Evolutionary conservation across 2,113 vertebrate genomes (phyloP), one percentile per base, ranked within the genome.

Genomic region (Vanacampus margaritifer): DNA sequence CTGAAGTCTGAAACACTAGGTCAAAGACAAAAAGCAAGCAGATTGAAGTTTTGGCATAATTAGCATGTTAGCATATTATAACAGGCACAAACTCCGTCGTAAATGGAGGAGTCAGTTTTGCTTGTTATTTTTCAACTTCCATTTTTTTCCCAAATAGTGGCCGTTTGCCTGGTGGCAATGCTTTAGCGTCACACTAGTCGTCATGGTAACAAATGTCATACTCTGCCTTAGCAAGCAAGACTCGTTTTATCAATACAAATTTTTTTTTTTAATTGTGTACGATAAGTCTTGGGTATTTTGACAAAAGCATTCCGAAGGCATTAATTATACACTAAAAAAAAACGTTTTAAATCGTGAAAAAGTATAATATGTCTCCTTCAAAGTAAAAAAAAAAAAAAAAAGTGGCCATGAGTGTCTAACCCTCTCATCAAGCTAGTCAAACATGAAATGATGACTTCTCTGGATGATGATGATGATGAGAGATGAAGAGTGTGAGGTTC

Each of bases 401-500:
- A 32, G 12, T 62, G 5, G 16, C 14, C 28, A 2, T 50, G 80
- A 78, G 79, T 79, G 84, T 85, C 79, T 71, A 87, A 87, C 84
- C 79, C 76, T 71, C 69, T 78, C 19, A 2, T 74, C 21, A 56
- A 32, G 72, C 50, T 67, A 54, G 68, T 73, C 46, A 60, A 35
- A 72, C 16, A 72, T 75, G 79, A 85, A 73, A 84, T 65, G 72
- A 53, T 64, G 70, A 64, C 86, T 74, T 83, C 79, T 75, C 70
- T 68, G 53, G 76, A 81, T 61, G 81, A 32, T 57, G 83, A 85
- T 82, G 84, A 68, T 17, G 70, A 80, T 82, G 82, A 17, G 43
- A 73, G 81, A 81, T 87, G 85, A 82, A 69, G 45, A 67, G 90
- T 94, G 95, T 93, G 93, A 96, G 94, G 94, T 91, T 95, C 95